A percentile compares a stretch with the other conserved stretches of the same genome.
These are phyloP conservation scores for Pachypsylla venusta DNA, from an alignment of 1,140 invertebrate genomes.

Conservation along the genomic window DNA sequence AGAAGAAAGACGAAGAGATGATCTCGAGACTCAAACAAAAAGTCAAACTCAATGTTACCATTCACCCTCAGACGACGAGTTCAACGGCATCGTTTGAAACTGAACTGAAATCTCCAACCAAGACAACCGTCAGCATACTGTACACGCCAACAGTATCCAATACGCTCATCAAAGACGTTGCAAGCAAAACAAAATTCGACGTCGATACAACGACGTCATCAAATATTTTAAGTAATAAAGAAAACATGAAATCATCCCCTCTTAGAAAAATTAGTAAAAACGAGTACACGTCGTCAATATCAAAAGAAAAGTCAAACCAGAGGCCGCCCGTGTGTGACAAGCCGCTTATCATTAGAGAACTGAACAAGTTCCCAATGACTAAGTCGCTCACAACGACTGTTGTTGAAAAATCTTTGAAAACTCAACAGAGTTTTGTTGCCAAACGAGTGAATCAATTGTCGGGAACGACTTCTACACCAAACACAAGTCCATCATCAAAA, in stretches of 20 bases:
- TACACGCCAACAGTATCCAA: conserved; percentile 21
- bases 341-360: conserved; percentile 8
- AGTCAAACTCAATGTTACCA: conserved; percentile 6
- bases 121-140: conserved; percentile 23
- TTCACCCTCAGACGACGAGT: neutral
- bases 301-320: neutral
- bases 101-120: conserved; percentile 16
- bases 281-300: neutral
- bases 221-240: neutral
- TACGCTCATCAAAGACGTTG: neutral
- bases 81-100: neutral
- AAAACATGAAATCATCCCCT: neutral
- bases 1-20: conserved; percentile 21
- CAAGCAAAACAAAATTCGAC: neutral
- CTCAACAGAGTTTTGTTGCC: conserved; percentile 16
- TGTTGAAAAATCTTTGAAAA: conserved; percentile 1
- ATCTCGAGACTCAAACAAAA: conserved; percentile 22
- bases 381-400: neutral
- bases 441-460: conserved; percentile 20
- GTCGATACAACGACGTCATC: neutral
- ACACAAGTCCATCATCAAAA: neutral
- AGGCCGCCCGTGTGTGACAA: neutral
- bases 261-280: neutral
- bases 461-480: neutral
- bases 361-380: neutral